Percentiles rank a stretch among this genome's conserved stretches.
phyloP scores from a whole-genome alignment of 2,113 vertebrate genomes.

The Centropus unirufus region DNA sequence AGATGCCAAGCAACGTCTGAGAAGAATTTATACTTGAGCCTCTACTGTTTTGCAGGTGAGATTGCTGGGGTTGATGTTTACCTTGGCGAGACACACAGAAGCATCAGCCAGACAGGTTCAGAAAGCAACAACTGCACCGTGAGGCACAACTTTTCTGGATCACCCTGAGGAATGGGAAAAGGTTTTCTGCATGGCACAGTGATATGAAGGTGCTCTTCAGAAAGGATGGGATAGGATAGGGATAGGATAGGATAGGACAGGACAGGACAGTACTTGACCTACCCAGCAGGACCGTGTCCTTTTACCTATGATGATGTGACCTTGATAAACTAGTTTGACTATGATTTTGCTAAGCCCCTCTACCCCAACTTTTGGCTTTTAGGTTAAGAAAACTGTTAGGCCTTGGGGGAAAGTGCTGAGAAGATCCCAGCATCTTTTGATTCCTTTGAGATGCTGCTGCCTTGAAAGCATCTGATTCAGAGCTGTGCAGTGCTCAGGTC shows the following conservation, averaged over 20 bases:
- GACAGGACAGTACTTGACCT: slow-evolving; percentile 54
- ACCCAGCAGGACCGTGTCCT: slow-evolving; percentile 71
- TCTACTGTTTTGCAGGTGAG: slow-evolving; percentile 79
- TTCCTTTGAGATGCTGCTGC: background rate
- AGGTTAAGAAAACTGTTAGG: slow-evolving; percentile 82
- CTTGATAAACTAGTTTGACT: slow-evolving; percentile 73
- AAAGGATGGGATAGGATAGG: slow-evolving; percentile 67
- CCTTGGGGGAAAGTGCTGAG: slow-evolving; percentile 15
- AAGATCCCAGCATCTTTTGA: background rate
- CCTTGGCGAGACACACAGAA: slow-evolving; percentile 77
- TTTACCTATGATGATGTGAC: slow-evolving; percentile 71
- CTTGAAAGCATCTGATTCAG: background rate
- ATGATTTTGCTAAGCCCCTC: slow-evolving; percentile 79
- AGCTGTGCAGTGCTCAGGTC: background rate
- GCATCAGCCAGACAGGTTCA: slow-evolving; percentile 74
- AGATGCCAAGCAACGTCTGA: slow-evolving; percentile 77
- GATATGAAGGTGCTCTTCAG: slow-evolving; percentile 71
- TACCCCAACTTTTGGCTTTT: slow-evolving; percentile 84
- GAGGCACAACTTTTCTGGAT: slow-evolving; percentile 81
- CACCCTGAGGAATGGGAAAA: slow-evolving; percentile 72
- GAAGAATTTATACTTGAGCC: slow-evolving; percentile 80
- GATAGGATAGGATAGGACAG: slow-evolving; percentile 67
- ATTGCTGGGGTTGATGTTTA: slow-evolving; percentile 75
- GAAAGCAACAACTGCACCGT: slow-evolving; percentile 77
- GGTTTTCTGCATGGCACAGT: slow-evolving; percentile 79